phyloP scores from a whole-genome alignment of 2,888 invertebrate genomes.

The Ichneumoninae sp. region DNA sequence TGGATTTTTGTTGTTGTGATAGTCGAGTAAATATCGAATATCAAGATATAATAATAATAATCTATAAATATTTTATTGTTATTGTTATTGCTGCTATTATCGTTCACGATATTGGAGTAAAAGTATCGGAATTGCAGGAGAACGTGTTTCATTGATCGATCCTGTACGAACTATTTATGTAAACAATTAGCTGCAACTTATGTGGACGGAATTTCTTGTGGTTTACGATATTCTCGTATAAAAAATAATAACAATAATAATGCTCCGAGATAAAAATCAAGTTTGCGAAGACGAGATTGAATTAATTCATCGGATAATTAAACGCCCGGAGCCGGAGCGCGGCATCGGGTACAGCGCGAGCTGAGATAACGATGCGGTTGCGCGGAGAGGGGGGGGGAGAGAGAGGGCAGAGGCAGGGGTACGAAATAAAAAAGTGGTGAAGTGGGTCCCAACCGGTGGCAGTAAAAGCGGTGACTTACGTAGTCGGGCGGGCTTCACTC shows the following conservation, averaged over 20 bases:
- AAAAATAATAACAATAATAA: constrained; percentile 8
- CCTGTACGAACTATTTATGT: neutral
- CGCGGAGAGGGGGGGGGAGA: neutral
- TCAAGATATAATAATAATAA: neutral
- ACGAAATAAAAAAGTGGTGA: constrained; percentile 34
- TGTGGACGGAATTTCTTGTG: neutral
- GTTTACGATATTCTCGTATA: neutral
- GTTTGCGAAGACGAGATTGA: constrained; percentile 25
- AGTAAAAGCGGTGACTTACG: constrained; percentile 40
- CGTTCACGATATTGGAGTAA: neutral
- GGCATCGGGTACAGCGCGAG: neutral
- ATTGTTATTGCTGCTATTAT: neutral
- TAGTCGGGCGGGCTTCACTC: constrained; percentile 53
- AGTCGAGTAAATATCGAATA: too few species aligned
- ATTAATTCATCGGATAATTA: constrained; percentile 61
- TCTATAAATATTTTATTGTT: neutral
- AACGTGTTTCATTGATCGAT: neutral
- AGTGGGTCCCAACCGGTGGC: constrained; percentile 44
- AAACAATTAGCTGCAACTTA: neutral
- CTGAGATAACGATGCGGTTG: constrained; percentile 61
- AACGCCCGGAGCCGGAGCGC: constrained; percentile 48
- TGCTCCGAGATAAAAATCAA: neutral
- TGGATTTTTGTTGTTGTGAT: too few species aligned
- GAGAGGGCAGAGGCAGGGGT: neutral
- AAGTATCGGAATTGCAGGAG: neutral